Evolutionary conservation across 2,113 vertebrate genomes (phyloP).

Genomic region (Suncus etruscus): DNA sequence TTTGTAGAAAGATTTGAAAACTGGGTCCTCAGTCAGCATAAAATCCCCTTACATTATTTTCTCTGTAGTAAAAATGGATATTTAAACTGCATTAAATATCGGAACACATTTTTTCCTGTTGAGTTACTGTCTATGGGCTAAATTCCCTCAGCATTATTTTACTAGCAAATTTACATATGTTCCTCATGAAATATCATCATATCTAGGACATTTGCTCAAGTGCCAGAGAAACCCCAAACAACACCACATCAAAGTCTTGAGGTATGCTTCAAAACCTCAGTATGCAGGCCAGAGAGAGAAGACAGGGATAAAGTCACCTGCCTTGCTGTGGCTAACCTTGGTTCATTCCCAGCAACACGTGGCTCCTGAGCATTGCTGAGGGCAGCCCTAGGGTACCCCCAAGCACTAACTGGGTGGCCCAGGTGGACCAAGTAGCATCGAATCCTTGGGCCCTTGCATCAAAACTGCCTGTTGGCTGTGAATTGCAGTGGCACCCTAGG

Average conservation of each 20-base stretch:
- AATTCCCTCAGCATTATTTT: neutral
- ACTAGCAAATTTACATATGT: no score
- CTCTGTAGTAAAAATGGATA: neutral
- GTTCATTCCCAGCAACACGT: no score
- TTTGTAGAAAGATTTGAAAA: neutral
- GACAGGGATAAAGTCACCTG: no score
- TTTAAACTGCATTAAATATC: neutral
- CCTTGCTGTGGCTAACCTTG: no score
- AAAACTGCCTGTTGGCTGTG: no score
- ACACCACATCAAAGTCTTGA: neutral
- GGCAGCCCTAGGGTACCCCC: no score
- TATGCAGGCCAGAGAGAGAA: neutral
- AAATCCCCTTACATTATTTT: neutral
- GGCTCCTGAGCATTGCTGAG: no score
- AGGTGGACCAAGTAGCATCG: no score
- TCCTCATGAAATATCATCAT: neutral
- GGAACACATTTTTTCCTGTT: neutral
- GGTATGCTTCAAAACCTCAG: neutral
- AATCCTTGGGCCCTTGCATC: no score
- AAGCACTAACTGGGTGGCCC: no score
- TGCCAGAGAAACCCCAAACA: neutral
- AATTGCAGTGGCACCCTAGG: no score
- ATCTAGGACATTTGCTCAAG: neutral
- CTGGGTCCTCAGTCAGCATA: neutral
- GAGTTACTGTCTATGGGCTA: neutral